Conservation (phyloP, 2,113 vertebrate genomes). For the Lepus timidus region DNA sequence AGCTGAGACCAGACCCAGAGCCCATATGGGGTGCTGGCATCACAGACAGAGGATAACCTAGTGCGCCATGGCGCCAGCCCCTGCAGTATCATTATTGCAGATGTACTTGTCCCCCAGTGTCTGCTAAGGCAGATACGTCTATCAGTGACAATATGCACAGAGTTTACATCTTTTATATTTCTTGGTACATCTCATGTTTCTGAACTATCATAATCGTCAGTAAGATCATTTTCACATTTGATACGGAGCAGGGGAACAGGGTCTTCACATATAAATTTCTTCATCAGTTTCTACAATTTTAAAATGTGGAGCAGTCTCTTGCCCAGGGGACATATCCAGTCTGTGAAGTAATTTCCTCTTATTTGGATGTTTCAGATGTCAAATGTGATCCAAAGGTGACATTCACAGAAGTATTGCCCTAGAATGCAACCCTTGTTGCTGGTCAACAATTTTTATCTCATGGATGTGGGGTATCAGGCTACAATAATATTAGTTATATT, state of each 20-base stretch:
- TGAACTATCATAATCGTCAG: not conserved
- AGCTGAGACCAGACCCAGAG: too few relatives aligned
- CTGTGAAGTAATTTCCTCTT: not conserved
- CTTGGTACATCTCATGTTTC: not conserved
- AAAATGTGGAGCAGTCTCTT: not conserved
- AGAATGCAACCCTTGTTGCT: not conserved
- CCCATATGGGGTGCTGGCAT: too few relatives aligned
- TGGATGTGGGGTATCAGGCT: not conserved
- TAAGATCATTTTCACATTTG: not conserved
- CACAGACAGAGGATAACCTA: too few relatives aligned
- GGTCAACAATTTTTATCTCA: not conserved
- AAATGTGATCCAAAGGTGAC: not conserved
- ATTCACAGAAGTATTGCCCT: not conserved
- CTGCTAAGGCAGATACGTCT: not conserved
- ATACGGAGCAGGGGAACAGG: not conserved
- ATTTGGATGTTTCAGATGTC: not conserved
- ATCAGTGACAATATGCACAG: not conserved
- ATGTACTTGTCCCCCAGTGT: too few relatives aligned
- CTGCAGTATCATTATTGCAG: too few relatives aligned
- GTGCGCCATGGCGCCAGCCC: too few relatives aligned
- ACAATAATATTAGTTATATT: not conserved
- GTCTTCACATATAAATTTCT: not conserved
- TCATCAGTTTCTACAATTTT: not conserved
- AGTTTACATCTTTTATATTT: not conserved
- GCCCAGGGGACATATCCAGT: not conserved